A percentile compares a stretch with the other conserved stretches of the same genome.
Conservation (phyloP, 2,113 vertebrate species). For the Cyprinus carpio region DNA sequence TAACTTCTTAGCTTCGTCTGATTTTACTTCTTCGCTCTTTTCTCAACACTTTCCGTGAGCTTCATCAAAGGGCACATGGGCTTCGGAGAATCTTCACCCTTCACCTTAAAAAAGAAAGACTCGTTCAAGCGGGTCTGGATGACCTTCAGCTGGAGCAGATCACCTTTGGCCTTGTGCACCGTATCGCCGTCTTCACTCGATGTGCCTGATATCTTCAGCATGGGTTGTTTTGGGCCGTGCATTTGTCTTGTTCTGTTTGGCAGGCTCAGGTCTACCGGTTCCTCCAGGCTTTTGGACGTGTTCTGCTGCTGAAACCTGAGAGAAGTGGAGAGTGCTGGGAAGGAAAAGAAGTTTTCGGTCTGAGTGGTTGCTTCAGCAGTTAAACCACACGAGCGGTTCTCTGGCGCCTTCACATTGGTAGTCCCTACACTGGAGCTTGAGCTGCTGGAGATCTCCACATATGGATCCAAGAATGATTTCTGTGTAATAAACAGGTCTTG, state of each 20-base stretch:
- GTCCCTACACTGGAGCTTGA: slow-evolving; percentile 50
- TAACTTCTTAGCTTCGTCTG: neutral
- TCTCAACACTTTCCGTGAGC: slow-evolving; percentile 52
- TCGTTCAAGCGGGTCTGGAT: slow-evolving; percentile 77
- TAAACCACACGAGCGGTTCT: neutral
- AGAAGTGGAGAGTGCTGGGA: slow-evolving; percentile 56
- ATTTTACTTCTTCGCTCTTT: slow-evolving; percentile 55
- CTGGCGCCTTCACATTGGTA: neutral
- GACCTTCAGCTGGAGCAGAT: slow-evolving; percentile 64
- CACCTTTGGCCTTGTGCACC: slow-evolving; percentile 51
- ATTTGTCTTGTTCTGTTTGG: slow-evolving; percentile 60
- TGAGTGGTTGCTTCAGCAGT: slow-evolving; percentile 67
- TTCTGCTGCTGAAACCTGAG: slow-evolving; percentile 57
- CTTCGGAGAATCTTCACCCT: slow-evolving; percentile 68
- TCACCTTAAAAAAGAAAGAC: slow-evolving; percentile 77
- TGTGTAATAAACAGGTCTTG: slow-evolving; percentile 81
- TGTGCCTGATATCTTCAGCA: slow-evolving; percentile 56
- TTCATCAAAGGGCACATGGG: slow-evolving; percentile 73
- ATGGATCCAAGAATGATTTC: slow-evolving; percentile 67
- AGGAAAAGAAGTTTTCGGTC: slow-evolving; percentile 76
- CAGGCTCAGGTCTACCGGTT: slow-evolving; percentile 73
- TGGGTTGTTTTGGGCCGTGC: neutral
- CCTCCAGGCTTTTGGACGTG: neutral
- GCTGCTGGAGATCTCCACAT: slow-evolving; percentile 55
- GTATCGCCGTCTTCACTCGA: slow-evolving; percentile 69